Evolutionary conservation across 2,113 vertebrate genomes (phyloP).

Genomic region (Myotis brandtii): DNA sequence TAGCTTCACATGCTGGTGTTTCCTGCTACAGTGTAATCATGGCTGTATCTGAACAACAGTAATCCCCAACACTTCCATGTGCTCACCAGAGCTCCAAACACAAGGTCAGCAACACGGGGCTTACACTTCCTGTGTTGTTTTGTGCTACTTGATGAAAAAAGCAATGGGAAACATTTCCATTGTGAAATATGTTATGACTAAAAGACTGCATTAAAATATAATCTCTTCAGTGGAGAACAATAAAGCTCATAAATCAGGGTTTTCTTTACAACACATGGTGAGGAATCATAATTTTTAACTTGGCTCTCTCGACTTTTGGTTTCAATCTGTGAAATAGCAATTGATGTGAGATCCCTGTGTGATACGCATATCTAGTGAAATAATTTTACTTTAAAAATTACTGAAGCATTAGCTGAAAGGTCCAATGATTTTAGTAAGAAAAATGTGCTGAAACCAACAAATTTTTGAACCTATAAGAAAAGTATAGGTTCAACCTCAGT

Average conservation of each 20-base stretch:
- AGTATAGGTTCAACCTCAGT: background rate
- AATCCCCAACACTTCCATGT: background rate
- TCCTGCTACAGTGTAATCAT: slow-evolving; percentile 55
- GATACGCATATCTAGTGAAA: background rate
- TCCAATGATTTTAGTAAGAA: background rate
- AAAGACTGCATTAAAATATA: background rate
- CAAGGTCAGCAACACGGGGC: slow-evolving; percentile 43
- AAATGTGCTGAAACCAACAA: background rate
- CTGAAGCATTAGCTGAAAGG: slow-evolving; percentile 37
- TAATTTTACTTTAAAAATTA: slow-evolving; percentile 42
- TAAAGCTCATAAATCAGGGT: background rate
- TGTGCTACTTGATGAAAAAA: background rate
- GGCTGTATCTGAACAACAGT: slow-evolving; percentile 53
- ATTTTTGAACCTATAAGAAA: background rate
- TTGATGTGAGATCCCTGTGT: background rate
- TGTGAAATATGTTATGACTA: background rate
- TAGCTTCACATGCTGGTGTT: slow-evolving; percentile 52
- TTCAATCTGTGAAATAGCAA: background rate
- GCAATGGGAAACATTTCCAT: background rate
- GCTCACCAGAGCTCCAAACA: slow-evolving; percentile 44
- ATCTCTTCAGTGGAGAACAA: slow-evolving; percentile 33
- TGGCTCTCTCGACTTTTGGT: slow-evolving; percentile 14
- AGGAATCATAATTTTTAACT: slow-evolving; percentile 37
- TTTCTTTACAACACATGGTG: background rate
- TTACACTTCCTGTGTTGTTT: background rate